These are phyloP conservation scores for Spheniscus mendiculus DNA, from an alignment of 2,113 vertebrate genomes.

Conservation along the genomic window DNA sequence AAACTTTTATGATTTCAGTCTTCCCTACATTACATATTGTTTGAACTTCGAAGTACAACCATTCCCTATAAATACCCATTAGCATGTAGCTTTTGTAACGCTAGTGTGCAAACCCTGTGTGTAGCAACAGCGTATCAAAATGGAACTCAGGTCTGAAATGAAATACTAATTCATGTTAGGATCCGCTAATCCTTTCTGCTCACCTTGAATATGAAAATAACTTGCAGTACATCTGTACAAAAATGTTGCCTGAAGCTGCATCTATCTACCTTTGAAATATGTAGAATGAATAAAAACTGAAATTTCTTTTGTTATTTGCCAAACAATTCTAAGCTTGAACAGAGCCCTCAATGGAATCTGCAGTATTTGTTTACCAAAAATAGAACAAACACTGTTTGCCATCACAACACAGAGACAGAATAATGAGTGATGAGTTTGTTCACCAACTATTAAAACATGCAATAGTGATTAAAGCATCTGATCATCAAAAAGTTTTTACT, in stretches of 20 bases:
- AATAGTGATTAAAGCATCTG: not conserved
- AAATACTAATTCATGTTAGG: not conserved
- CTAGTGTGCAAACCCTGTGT: not conserved
- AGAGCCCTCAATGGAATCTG: not conserved
- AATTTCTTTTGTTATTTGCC: not conserved
- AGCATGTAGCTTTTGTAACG: rapidly evolving
- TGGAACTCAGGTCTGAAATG: not conserved
- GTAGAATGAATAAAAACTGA: not conserved
- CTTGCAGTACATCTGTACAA: not conserved
- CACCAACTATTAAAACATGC: not conserved
- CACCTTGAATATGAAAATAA: not conserved
- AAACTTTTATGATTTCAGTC: not conserved
- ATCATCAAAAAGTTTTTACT: not conserved
- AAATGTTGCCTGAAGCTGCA: not conserved
- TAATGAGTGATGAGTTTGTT: not conserved
- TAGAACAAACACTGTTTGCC: not conserved
- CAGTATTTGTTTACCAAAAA: not conserved
- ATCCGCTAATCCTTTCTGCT: not conserved
- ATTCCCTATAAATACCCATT: not conserved
- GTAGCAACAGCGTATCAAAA: not conserved
- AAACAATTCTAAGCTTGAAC: not conserved
- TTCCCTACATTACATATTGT: not conserved
- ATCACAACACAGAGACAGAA: not conserved
- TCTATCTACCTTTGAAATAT: not conserved
- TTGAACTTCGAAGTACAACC: not conserved